These are phyloP conservation scores for Tiliacea aurago DNA, from an alignment of 2,888 invertebrate genomes.

Conservation along the genomic window DNA sequence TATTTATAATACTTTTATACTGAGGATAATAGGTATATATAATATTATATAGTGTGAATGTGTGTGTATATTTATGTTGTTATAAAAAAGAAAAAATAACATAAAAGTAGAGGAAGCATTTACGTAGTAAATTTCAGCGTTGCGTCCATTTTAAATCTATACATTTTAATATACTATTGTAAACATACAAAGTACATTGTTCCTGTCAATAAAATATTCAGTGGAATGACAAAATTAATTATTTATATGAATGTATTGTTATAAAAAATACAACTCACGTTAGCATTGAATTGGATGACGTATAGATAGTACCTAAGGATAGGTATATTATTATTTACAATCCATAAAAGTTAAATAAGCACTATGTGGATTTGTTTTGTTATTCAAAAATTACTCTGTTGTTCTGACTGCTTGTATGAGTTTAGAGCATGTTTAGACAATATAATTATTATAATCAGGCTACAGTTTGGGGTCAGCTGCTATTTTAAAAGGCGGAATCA, in stretches of 20 bases:
- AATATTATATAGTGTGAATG: too few relatives aligned
- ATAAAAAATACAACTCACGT: neutral
- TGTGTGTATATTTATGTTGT: too few relatives aligned
- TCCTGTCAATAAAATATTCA: slow-evolving; percentile 44
- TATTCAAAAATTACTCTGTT: neutral
- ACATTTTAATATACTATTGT: too few relatives aligned
- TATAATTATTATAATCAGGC: neutral
- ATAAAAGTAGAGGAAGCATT: neutral
- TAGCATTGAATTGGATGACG: neutral
- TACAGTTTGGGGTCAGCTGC: neutral
- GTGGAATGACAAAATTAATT: slow-evolving; percentile 24
- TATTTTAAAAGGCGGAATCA: neutral
- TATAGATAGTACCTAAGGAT: neutral
- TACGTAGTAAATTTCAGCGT: neutral
- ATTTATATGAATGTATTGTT: slow-evolving; percentile 22
- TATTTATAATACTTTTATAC: too few relatives aligned
- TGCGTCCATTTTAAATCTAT: slow-evolving; percentile 11
- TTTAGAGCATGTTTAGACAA: neutral
- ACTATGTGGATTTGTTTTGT: neutral
- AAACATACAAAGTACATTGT: slow-evolving; percentile 12
- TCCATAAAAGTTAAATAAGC: neutral
- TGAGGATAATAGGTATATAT: too few relatives aligned
- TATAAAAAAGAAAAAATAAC: neutral
- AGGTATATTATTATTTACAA: neutral
- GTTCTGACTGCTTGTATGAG: neutral